phyloP scores from a whole-genome alignment of 2,888 invertebrate species.

The Xestia xanthographa region DNA sequence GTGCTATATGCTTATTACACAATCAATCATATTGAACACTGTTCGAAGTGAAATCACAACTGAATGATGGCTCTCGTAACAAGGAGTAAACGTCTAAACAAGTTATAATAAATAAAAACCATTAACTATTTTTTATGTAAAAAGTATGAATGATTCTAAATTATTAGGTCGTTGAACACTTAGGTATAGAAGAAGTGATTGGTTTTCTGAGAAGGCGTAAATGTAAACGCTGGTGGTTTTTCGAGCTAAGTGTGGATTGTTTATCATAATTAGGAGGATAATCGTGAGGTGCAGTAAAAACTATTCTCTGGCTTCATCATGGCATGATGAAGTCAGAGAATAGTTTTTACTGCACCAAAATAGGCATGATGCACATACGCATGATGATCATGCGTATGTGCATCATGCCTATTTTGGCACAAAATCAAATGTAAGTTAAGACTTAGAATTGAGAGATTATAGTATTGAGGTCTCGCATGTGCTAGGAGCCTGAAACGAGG shows the following conservation, averaged over 20 bases:
- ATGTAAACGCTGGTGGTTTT: slow-evolving; percentile 20
- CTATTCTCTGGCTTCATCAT: neutral
- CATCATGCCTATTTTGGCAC: slow-evolving; percentile 15
- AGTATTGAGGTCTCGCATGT: slow-evolving; percentile 34
- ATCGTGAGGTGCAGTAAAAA: slow-evolving; percentile 22
- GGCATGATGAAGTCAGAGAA: too few relatives aligned
- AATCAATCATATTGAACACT: slow-evolving; percentile 62
- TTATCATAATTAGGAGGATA: slow-evolving; percentile 29
- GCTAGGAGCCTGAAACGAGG: slow-evolving; percentile 24
- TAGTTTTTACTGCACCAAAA: too few relatives aligned
- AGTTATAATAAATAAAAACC: slow-evolving; percentile 33
- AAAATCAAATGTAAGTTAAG: slow-evolving; percentile 7
- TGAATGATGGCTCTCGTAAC: slow-evolving; percentile 62
- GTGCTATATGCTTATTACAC: slow-evolving; percentile 72
- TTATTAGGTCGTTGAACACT: slow-evolving; percentile 17
- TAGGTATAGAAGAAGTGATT: slow-evolving; percentile 19
- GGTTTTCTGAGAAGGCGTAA: slow-evolving; percentile 53
- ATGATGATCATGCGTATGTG: slow-evolving; percentile 6
- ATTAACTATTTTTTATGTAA: slow-evolving; percentile 21
- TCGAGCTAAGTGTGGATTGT: slow-evolving; percentile 1
- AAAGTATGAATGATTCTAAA: slow-evolving; percentile 27
- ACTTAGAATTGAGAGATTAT: slow-evolving; percentile 20
- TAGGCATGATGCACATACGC: too few relatives aligned
- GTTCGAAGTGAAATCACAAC: slow-evolving; percentile 67
- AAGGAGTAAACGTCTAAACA: slow-evolving; percentile 53